Evolutionary conservation across 1,140 invertebrate genomes (phyloP).

Genomic region (Drosophila sturtevanti): DNA sequence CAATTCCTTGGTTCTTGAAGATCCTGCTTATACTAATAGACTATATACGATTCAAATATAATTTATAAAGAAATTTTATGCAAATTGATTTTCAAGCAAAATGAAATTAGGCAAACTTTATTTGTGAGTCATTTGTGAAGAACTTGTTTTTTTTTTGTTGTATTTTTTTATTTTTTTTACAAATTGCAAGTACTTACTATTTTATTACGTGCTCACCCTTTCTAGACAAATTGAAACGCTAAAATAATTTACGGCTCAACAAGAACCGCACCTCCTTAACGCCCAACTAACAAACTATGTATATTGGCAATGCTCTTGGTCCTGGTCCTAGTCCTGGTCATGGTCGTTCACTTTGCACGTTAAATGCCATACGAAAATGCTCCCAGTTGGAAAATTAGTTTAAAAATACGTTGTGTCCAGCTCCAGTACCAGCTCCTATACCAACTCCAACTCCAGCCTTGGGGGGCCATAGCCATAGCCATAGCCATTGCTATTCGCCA

Average conservation of each 20-base stretch:
- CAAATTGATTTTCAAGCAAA: constrained; percentile 43
- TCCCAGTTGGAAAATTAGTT: constrained; percentile 80
- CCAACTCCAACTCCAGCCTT: not conserved
- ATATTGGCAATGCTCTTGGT: constrained; percentile 19
- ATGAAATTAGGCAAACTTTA: constrained; percentile 58
- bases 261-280: constrained; percentile 22
- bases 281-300: constrained; percentile 14
- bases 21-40: not conserved
- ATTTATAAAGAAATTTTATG: constrained; percentile 20
- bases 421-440: not conserved
- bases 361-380: constrained; percentile 64
- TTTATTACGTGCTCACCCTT: constrained; percentile 46
- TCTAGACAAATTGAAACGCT: constrained; percentile 69
- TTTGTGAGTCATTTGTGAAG: constrained; percentile 27
- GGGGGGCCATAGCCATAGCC: constrained; percentile 4
- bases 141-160: no score
- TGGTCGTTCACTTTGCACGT: constrained; percentile 42
- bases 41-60: not conserved
- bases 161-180: constrained; percentile 21
- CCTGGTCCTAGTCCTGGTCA: constrained; percentile 24
- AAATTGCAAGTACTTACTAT: not conserved
- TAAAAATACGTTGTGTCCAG: constrained; percentile 64
- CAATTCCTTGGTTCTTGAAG: not conserved
- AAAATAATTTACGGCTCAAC: constrained; percentile 77
- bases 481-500: not conserved